Evolutionary conservation across 2,888 invertebrate species (phyloP).

Genomic region (Drosophila demipolita): DNA sequence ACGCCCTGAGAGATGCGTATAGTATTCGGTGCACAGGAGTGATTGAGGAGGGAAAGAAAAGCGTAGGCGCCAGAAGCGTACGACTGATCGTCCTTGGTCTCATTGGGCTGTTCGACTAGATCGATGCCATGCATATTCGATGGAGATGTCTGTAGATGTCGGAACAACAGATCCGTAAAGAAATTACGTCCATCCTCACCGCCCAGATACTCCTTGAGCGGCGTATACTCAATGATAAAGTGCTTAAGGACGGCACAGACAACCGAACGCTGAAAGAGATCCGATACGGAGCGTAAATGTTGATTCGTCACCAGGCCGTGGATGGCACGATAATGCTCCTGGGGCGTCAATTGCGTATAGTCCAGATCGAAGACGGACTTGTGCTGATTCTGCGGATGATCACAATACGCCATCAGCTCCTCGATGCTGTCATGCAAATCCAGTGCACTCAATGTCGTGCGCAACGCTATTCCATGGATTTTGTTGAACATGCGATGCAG

Average conservation of each 20-base stretch:
- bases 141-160: slow-evolving; percentile 92
- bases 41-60: slow-evolving; percentile 90
- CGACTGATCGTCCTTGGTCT: slow-evolving; percentile 83
- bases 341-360: slow-evolving; percentile 80
- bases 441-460: slow-evolving; percentile 87
- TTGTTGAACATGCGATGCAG: slow-evolving; percentile 88
- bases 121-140: slow-evolving; percentile 94
- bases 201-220: slow-evolving; percentile 85
- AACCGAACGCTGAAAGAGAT: slow-evolving; percentile 90
- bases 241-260: slow-evolving; percentile 87
- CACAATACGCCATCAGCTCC: slow-evolving; percentile 82
- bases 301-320: slow-evolving; percentile 90
- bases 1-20: slow-evolving; percentile 87
- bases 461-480: slow-evolving; percentile 89
- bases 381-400: slow-evolving; percentile 82
- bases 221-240: slow-evolving; percentile 87
- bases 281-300: slow-evolving; percentile 87
- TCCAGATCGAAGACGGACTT: slow-evolving; percentile 83
- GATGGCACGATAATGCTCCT: slow-evolving; percentile 86
- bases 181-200: slow-evolving; percentile 84
- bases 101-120: slow-evolving; percentile 86
- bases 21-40: slow-evolving; percentile 94
- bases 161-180: slow-evolving; percentile 88
- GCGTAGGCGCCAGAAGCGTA: slow-evolving; percentile 89
- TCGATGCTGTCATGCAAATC: slow-evolving; percentile 84